Base-by-base conservation (phyloP, 2,888 invertebrate genomes). In the Cancer borealis region DNA sequence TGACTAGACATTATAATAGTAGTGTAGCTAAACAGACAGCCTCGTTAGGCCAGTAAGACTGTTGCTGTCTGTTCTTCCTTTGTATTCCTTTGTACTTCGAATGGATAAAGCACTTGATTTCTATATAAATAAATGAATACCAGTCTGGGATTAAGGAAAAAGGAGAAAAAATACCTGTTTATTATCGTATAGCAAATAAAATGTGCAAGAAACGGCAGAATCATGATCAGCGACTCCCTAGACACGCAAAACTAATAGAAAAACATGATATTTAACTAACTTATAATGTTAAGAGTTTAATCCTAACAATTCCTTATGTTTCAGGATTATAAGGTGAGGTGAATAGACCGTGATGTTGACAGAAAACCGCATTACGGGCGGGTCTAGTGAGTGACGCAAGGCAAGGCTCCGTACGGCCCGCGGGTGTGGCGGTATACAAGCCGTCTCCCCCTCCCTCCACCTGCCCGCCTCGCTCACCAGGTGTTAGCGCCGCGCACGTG, bases 241-340 rank as follows among this genome's bases (percentile, higher is more conserved):
- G 14, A 45, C 5, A 88, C 39, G 5, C 39, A 4, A 21, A 5
- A 10, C 26, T 87, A 5, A 6, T 0, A 46, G 26, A 4, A 45
- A 88, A 46, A n/a, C 8, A 21, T 88, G 30, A 79, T 4, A 1
- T 79, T n/a, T 79, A 26, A 4, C 26, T 79, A 6, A 5, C 1
- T 0, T 10, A 26, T 26, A 30, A 10, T n/a, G 1, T 5, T 21
- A 17, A 14, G 26, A n/a, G 49, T n/a, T 87, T 88, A 88, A n/a
- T 47, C 1, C 14, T 47, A 47, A 88, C 8, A 8, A n/a, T 54
- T 91, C 21, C 21, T 60, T 91, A 5, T 49, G 39, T 91, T 91
- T 45, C 91, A 91, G 91, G 91, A 66, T 91, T 45, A 30, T 91
- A 91, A 26, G 54, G 21, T n/a, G 45, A 91, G 17, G 21, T 39